These are phyloP conservation scores for Coracopsis vasa DNA, from an alignment of 2,113 vertebrate genomes.

Conservation along the genomic window DNA sequence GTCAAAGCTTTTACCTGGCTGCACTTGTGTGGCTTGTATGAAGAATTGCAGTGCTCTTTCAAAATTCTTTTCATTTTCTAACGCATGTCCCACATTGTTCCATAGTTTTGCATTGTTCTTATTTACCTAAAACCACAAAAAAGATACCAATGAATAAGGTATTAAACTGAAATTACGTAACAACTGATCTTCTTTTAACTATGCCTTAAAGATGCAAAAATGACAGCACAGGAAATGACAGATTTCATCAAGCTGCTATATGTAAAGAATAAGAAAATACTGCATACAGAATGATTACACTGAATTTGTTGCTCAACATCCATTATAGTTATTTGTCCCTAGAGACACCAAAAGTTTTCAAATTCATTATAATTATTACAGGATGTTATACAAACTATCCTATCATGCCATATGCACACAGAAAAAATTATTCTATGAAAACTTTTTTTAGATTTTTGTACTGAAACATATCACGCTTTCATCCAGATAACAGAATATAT, in stretches of 20 bases:
- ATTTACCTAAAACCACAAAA: slow-evolving; percentile 85
- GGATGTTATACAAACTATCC: not conserved
- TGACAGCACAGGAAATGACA: not conserved
- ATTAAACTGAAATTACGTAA: not conserved
- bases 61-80: slow-evolving; percentile 96
- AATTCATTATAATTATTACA: not conserved
- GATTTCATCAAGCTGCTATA: not conserved
- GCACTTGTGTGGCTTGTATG: slow-evolving; percentile 92
- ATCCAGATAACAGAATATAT: not conserved
- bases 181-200: not conserved
- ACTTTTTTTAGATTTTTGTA: not conserved
- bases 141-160: not conserved
- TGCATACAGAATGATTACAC: not conserved
- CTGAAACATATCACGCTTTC: not conserved
- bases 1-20: slow-evolving; percentile 85
- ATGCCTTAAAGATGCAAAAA: not conserved
- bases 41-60: slow-evolving; percentile 90
- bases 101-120: slow-evolving; percentile 98
- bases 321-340: not conserved
- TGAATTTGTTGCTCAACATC: not conserved
- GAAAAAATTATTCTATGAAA: not conserved
- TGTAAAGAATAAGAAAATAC: not conserved
- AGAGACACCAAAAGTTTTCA: not conserved
- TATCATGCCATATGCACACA: not conserved
- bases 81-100: slow-evolving; percentile 97